phyloP scores from a whole-genome alignment of 2,888 invertebrate genomes.

The Torymus tubicola region DNA sequence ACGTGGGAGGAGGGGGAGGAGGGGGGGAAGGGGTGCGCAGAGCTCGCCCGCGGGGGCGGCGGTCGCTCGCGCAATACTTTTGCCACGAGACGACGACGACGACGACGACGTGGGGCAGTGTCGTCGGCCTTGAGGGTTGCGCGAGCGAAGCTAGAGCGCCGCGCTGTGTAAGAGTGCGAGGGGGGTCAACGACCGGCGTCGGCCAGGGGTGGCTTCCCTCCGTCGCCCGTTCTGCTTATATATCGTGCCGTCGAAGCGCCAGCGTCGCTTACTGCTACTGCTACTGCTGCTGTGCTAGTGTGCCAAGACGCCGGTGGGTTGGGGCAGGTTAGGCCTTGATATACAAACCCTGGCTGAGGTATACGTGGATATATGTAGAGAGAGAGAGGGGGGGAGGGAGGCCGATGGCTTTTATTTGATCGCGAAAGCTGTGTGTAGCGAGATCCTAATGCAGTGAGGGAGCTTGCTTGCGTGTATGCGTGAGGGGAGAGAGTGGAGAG shows the following conservation, averaged over 20 bases:
- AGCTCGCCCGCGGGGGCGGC: too few relatives aligned
- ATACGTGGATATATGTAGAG: not conserved
- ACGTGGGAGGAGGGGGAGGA: not conserved
- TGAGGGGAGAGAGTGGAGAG: too few relatives aligned
- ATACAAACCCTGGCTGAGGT: too few relatives aligned
- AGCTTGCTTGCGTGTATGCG: too few relatives aligned
- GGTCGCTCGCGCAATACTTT: constrained; percentile 18
- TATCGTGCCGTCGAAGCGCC: constrained; percentile 56
- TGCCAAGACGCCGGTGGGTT: constrained; percentile 63
- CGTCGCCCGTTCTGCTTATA: constrained; percentile 53
- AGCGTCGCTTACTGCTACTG: not conserved
- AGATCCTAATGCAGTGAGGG: too few relatives aligned
- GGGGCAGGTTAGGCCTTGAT: constrained; percentile 71
- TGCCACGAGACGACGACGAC: constrained; percentile 3
- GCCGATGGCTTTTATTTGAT: constrained; percentile 5
- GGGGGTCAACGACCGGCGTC: constrained; percentile 72
- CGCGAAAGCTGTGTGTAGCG: too few relatives aligned
- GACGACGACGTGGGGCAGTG: constrained; percentile 60
- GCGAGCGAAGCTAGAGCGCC: constrained; percentile 61
- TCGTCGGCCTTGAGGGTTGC: constrained; percentile 73
- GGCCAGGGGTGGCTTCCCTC: constrained; percentile 73
- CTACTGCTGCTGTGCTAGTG: constrained; percentile 60
- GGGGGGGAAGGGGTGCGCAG: not conserved
- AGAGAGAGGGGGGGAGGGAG: not conserved
- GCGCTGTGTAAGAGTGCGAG: constrained; percentile 60